A percentile compares a stretch with the other conserved stretches of the same genome.
Evolutionary conservation across 2,113 vertebrate genomes (phyloP).

Genomic region (Xenopus borealis): DNA sequence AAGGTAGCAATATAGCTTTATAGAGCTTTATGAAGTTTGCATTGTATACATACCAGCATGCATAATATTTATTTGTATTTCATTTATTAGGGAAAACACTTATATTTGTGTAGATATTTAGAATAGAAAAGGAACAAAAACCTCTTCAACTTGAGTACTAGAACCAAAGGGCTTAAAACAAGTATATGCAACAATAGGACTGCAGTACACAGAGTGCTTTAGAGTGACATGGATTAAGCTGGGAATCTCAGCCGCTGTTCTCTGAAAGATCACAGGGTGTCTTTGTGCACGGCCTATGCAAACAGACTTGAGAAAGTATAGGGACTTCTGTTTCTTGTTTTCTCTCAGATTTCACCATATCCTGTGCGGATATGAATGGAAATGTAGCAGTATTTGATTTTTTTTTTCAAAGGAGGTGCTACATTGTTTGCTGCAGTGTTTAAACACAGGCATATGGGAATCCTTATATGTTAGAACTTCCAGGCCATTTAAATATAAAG

Average conservation of each 20-base stretch:
- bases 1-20: no score
- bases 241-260: constrained; percentile 32
- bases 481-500: no score
- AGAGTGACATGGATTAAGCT: constrained; percentile 1
- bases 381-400: constrained; percentile 23
- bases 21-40: no score
- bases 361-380: constrained; percentile 20
- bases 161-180: not conserved
- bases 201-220: not conserved
- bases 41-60: not conserved
- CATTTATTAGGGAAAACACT: not conserved
- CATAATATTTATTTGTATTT: not conserved
- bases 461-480: no score
- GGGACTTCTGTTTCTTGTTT: not conserved
- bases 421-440: constrained; percentile 3
- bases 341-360: constrained; percentile 21
- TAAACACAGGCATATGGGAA: constrained; percentile 8
- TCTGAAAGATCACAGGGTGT: constrained; percentile 7
- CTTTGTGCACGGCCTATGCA: constrained; percentile 8
- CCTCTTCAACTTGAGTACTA: not conserved
- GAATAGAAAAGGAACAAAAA: not conserved
- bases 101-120: not conserved
- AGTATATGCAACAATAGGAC: not conserved
- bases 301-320: constrained; percentile 18
- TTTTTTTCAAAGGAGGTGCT: constrained; percentile 8